Evolutionary conservation across 2,888 invertebrate species (phyloP).

Genomic region (Willowsia nigromaculata): DNA sequence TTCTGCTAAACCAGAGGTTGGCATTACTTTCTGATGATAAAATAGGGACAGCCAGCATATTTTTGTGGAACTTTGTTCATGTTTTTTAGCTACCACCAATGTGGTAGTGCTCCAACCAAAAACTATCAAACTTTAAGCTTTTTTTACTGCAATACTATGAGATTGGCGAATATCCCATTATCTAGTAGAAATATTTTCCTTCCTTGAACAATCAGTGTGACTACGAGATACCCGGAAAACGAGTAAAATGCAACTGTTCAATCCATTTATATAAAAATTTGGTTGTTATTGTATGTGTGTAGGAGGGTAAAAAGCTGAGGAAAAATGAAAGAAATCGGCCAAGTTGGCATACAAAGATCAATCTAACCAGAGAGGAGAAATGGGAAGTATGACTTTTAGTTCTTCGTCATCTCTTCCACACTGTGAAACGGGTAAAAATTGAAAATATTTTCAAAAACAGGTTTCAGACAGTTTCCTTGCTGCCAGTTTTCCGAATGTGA

Average conservation of each 20-base stretch:
- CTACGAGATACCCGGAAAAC: not conserved
- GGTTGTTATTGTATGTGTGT: conserved; percentile 20
- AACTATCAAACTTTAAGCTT: not conserved
- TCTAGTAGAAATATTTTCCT: not conserved
- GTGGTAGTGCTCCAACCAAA: not conserved
- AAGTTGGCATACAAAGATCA: too few relatives aligned
- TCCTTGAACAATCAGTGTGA: conserved; percentile 12
- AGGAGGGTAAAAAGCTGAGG: not conserved
- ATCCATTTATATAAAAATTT: conserved; percentile 21
- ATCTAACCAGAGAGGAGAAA: conserved; percentile 1
- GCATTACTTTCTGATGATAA: not conserved
- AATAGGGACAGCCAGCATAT: conserved; percentile 20
- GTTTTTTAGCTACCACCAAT: not conserved
- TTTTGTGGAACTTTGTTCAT: conserved; percentile 29
- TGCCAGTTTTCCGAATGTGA: not conserved
- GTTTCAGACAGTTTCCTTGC: not conserved
- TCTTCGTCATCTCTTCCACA: not conserved
- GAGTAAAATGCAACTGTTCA: conserved; percentile 16
- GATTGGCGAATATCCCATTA: not conserved
- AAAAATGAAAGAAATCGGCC: not conserved
- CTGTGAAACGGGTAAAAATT: conserved; percentile 19
- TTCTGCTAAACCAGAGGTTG: not conserved
- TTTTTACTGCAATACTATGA: not conserved
- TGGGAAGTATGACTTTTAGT: not conserved
- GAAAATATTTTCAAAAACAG: conserved; percentile 39